Evolutionary conservation across 2,888 invertebrate species (phyloP), one percentile per base, ranked within the genome.

Genomic region (Phortica magna): DNA sequence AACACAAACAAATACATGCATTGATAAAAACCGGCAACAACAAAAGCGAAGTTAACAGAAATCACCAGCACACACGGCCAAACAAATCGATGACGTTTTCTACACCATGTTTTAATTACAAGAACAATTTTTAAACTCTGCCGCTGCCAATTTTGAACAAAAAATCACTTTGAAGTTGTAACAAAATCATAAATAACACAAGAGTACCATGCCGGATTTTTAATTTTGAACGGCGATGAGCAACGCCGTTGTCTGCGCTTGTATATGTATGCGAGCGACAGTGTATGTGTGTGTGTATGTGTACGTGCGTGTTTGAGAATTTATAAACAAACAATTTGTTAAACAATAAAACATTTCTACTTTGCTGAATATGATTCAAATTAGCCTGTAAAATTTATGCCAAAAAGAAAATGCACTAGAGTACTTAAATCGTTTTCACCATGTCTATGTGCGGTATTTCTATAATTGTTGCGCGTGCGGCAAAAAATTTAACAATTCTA

Each of bases 311-410:
- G 68, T 55, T 71, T 53, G 22, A 31, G 70, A 71, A 71, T 71
- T 71, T 71, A 71, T 71, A 71, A 71, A 71, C 70, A 71, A 71
- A 71, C 70, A 71, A 48, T 12, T 48, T 48, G 48, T 48, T 48
- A 48, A 48, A 48, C 48, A 48, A 48, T 48, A 2, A 48, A 5
- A 4, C 31, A 31, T 31, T 31, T 31, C 5, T 31, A 31, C 31
- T 4, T 4, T 31, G 31, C 31, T 3, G 3, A 31, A 2, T 31
- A 3, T 1, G 31, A 31, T 31, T 31, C 31, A 31, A 31, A 4
- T 31, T 31, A 31, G 31, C 5, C 31, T 31, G 3, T 4, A 31
- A 2, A 31, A 31, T 31, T 31, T 31, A 31, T 31, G 31, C 2
- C 31, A 31, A 31, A 2, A 31, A 31, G 1, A 1, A 31, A 31